Evolutionary conservation across 2,797 vertebrate species (phyloP).

Genomic region (Hyperoplus immaculatus): DNA sequence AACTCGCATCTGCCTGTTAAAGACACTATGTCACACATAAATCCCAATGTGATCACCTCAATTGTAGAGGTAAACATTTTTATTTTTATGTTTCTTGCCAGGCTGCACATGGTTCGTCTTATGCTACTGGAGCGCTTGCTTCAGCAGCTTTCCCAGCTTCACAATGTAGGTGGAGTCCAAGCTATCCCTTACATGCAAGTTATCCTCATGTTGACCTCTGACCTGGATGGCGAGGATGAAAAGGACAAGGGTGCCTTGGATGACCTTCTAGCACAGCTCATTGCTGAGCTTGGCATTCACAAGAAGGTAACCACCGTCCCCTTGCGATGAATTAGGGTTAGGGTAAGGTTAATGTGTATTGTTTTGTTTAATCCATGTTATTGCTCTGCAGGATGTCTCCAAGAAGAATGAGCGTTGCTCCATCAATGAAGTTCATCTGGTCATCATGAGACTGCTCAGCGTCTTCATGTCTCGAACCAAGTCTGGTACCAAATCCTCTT

Average conservation of each 20-base stretch:
- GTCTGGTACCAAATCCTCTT: conserved; percentile 96
- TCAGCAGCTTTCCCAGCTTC: conserved; percentile 94
- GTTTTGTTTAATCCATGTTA: conserved; percentile 15
- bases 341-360: not conserved
- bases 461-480: conserved; percentile 99
- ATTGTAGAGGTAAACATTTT: not conserved
- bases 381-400: conserved; percentile 90
- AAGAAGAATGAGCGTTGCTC: conserved; percentile 96
- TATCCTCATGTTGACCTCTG: conserved; percentile 97
- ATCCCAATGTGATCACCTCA: not conserved
- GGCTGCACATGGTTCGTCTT: conserved; percentile 97
- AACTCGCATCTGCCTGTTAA: not conserved
- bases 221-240: conserved; percentile 97
- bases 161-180: conserved; percentile 95
- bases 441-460: conserved; percentile 97
- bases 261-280: conserved; percentile 94
- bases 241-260: conserved; percentile 98
- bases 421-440: conserved; percentile 96
- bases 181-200: conserved; percentile 99
- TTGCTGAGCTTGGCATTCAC: conserved; percentile 95
- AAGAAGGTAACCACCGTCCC: conserved; percentile 89
- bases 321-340: not conserved
- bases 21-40: not conserved
- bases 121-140: conserved; percentile 97
- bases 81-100: conserved; percentile 64